Base-by-base conservation (phyloP, 2,797 vertebrate species). In the Momotus momota region DNA sequence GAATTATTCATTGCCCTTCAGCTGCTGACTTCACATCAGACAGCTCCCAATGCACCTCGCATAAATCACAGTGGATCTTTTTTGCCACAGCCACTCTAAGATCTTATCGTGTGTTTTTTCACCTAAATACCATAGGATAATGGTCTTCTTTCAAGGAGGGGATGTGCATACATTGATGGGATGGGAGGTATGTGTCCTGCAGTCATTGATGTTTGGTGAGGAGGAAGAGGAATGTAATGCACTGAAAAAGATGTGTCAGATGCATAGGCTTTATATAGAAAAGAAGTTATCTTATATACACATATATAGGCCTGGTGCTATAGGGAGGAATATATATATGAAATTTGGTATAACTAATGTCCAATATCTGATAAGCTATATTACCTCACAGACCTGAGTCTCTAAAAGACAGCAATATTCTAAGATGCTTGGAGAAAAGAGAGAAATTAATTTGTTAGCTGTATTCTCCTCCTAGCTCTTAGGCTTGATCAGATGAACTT, bases 1-100 rank as follows among this genome's bases (percentile, higher is more conserved):
- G 97, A 98, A 98, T 98, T 98, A 98, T 98, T 98, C 97, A 98
- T 98, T 91, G 35, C 80, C 96, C 97, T 97, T 97, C 96, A 95
- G 96, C 91, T 97, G 97, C 94, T 97, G 97, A 97, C 96, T 97
- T 98, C 97, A 95, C 94, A 96, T 95, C 96, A 98, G 97, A 97
- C 95, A 95, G 95, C 88, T 97, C 95, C 89, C 95, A 88, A 92
- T 80, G 91, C 91, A 95, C 64, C 74, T 90, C 43, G 41, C 94
- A 97, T 97, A 98, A 97, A 98, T 98, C 95, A 98, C 54, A 74
- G 92, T 45, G 85, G 88, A 93, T 95, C 96, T 91, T 96, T 95
- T 93, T 74, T 85, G 96, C 96, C 95, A 97, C 91, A 96, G 90
- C 90, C 91, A 92, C 97, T 97, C 94, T 96, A 84, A 97, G 95